Percentiles rank a stretch among this genome's conserved stretches.
These are phyloP conservation scores for Siniperca knerii DNA, from an alignment of 2,113 vertebrate genomes.

Conservation along the genomic window DNA sequence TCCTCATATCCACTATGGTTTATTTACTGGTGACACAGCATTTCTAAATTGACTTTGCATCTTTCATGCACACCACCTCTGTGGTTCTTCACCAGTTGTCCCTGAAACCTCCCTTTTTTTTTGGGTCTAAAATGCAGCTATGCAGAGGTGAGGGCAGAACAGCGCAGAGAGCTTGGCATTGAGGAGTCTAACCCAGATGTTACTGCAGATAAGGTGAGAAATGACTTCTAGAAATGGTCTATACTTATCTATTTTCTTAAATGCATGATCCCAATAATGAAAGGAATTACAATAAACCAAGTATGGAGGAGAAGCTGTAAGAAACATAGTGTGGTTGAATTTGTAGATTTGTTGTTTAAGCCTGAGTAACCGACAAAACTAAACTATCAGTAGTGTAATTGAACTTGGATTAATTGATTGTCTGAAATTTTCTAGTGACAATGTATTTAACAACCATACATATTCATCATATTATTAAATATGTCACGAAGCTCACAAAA, in stretches of 20 bases:
- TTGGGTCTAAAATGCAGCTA: conserved; percentile 86
- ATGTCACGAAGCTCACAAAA: background rate
- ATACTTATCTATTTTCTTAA: background rate
- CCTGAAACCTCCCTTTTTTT: background rate
- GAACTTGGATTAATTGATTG: background rate
- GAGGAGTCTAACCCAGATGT: conserved; percentile 93
- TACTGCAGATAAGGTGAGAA: conserved; percentile 91
- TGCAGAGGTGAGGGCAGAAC: conserved; percentile 95
- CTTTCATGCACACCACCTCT: background rate
- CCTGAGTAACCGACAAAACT: background rate
- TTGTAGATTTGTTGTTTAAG: background rate
- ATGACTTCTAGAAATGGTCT: background rate
- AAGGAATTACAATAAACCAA: background rate
- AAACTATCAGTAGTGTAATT: background rate
- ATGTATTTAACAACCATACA: background rate
- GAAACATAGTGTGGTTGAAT: background rate
- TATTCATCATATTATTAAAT: background rate
- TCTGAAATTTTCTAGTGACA: background rate
- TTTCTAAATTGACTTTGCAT: background rate
- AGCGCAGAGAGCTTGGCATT: conserved; percentile 94
- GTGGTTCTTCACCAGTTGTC: background rate
- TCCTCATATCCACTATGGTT: background rate
- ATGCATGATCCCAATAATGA: background rate
- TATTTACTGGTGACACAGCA: background rate
- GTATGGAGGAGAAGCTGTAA: background rate